Base-by-base conservation (phyloP, 2,888 invertebrate genomes). In the Venusia cambrica region DNA sequence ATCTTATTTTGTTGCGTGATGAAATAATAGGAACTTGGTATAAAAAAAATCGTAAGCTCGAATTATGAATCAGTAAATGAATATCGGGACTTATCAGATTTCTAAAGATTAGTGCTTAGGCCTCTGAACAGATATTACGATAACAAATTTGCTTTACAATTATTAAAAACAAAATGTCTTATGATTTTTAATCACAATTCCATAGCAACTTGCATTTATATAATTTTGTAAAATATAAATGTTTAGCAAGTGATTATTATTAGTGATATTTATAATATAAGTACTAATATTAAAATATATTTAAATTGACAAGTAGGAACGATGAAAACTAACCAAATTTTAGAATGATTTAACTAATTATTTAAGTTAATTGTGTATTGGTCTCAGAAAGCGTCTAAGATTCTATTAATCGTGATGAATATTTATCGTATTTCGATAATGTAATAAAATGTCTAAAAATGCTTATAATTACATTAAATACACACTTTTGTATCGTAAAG, bases 321-420 rank as follows among this genome's bases (percentile, higher is more conserved):
- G 65, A 60, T 57, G 50, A 52, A 53, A 72, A 69, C 62, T 79
- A 81, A 81, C 81, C 78, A 80, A 80, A 79, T 73, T 79, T 70
- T 73, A 73, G 77, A 72, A 73, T 62, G 66, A 60, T 62, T 60
- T 39, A 60, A 62, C 56, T 66, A 57, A 56, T 62, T 61, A 60
- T 54, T 63, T 58, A 59, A 18, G 22, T 25, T 17, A 25, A 11
- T 32, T 44, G 41, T 40, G 43, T 75, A 75, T 80, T 84, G 85
- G 85, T 85, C 85, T 85, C 85, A 85, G 50, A 67, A 76, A n/a
- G n/a, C 78, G 77, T 79, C 83, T 83, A 84, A 84, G 83, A 81
- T 62, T 61, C 60, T 73, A 72, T 48, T 45, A 45, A 41, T 37
- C 20, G 25, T 43, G 18, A 40, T 36, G 31, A 15, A 21, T 36